These are phyloP conservation scores for Erebia epiphron DNA, from an alignment of 2,888 invertebrate species.

Conservation along the genomic window DNA sequence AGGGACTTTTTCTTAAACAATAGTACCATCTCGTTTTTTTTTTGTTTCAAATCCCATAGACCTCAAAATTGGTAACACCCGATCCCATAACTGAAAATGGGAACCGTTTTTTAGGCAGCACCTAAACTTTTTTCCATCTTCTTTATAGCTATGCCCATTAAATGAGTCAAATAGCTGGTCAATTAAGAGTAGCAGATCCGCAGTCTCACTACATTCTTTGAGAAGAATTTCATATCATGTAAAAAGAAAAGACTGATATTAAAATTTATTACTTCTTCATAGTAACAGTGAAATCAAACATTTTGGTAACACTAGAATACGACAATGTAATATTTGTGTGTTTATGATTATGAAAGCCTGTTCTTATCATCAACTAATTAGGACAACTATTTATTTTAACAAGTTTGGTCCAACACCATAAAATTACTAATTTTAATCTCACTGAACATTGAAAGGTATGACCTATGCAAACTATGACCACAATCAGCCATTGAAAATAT, in stretches of 20 bases:
- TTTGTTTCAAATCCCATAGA: neutral
- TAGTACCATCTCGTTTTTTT: constrained; percentile 1
- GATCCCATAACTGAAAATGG: constrained; percentile 3
- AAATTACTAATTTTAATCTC: no score
- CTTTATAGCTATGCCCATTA: neutral
- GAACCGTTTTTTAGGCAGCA: neutral
- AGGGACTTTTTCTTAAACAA: neutral
- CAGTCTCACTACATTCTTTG: neutral
- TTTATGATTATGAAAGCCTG: no score
- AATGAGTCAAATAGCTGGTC: neutral
- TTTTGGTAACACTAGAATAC: no score
- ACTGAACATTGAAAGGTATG: no score
- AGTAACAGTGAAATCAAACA: no score
- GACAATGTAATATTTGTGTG: no score
- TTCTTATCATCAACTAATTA: no score
- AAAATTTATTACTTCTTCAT: neutral
- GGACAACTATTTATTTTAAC: no score
- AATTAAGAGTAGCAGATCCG: neutral
- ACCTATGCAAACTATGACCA: no score
- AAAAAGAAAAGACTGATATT: neutral
- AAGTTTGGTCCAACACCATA: no score
- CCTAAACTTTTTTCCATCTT: neutral
- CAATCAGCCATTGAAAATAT: no score
- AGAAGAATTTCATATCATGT: neutral
- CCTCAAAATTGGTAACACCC: neutral